These are phyloP conservation scores for Stenolophus ochropezus DNA, from an alignment of 2,888 invertebrate species.

Conservation along the genomic window DNA sequence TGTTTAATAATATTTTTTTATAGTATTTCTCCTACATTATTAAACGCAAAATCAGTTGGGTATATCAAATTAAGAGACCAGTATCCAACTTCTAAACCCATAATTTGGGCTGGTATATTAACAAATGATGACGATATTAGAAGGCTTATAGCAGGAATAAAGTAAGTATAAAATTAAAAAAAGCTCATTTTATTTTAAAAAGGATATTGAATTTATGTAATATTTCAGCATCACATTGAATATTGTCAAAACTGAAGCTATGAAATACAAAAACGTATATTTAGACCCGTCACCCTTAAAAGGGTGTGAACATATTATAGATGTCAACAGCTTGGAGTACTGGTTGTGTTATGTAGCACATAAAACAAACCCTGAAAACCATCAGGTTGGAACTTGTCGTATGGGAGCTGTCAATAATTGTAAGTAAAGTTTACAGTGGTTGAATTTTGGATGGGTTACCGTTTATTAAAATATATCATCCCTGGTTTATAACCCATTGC, in stretches of 20 bases:
- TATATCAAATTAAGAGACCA: conserved; percentile 49
- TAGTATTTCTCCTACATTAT: conserved; percentile 61
- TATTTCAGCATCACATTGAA: conserved; percentile 50
- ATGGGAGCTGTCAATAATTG: conserved; percentile 57
- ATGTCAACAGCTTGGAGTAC: conserved; percentile 48
- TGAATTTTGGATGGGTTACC: neutral
- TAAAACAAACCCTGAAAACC: conserved; percentile 61
- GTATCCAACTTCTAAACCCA: conserved; percentile 45
- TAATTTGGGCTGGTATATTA: conserved; percentile 55
- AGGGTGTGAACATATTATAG: conserved; percentile 37
- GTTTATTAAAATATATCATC: neutral
- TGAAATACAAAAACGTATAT: conserved; percentile 50
- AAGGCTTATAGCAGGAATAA: conserved; percentile 54
- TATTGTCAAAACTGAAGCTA: conserved; percentile 44
- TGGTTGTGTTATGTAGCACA: conserved; percentile 59
- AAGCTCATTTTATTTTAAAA: too few species aligned
- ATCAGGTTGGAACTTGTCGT: conserved; percentile 61
- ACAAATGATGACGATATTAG: conserved; percentile 35
- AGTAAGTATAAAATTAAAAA: too few species aligned
- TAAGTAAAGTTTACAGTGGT: conserved; percentile 37
- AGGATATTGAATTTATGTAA: neutral
- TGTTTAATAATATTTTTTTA: too few species aligned
- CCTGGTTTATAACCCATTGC: too few species aligned
- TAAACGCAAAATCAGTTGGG: conserved; percentile 59
- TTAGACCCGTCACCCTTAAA: conserved; percentile 45